Evolutionary conservation across 2,113 vertebrate genomes (phyloP).

Genomic region (Ctenomys sociabilis): DNA sequence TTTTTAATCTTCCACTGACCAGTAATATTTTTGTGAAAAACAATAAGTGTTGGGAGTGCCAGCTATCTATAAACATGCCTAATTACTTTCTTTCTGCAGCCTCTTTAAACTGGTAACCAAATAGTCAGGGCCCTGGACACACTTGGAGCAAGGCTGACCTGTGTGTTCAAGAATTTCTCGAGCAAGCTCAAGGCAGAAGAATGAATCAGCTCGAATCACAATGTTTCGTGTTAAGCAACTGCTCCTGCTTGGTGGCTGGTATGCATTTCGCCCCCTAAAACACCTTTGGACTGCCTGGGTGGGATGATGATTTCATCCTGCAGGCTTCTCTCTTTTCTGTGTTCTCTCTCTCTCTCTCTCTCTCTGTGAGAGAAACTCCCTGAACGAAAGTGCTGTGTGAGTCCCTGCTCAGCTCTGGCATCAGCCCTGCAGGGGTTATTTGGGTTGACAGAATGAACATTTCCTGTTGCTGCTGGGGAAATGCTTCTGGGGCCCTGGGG

Average conservation of each 20-base stretch:
- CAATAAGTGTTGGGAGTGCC: background rate
- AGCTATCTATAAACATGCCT: background rate
- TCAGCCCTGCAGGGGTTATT: conserved; percentile 80
- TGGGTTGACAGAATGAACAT: conserved; percentile 83
- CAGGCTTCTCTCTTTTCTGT: background rate
- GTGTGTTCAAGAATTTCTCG: background rate
- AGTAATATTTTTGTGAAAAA: conserved; percentile 24
- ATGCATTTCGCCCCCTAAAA: background rate
- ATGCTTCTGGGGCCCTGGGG: background rate
- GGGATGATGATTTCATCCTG: background rate
- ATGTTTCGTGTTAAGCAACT: background rate
- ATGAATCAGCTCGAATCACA: background rate
- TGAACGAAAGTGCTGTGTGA: background rate
- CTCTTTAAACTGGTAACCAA: background rate
- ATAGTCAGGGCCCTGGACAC: background rate
- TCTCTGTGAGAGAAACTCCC: background rate
- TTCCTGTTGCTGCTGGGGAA: conserved; percentile 84
- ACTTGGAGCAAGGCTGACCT: background rate
- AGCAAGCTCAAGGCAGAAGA: background rate
- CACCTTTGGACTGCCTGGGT: background rate
- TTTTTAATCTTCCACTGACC: background rate
- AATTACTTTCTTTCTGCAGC: conserved; percentile 6
- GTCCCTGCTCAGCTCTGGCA: conserved; percentile 64
- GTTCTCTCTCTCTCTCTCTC: background rate
- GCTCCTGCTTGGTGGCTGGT: background rate